Conservation (phyloP, 2,888 invertebrate genomes). For the Athripsodes cinereus region DNA sequence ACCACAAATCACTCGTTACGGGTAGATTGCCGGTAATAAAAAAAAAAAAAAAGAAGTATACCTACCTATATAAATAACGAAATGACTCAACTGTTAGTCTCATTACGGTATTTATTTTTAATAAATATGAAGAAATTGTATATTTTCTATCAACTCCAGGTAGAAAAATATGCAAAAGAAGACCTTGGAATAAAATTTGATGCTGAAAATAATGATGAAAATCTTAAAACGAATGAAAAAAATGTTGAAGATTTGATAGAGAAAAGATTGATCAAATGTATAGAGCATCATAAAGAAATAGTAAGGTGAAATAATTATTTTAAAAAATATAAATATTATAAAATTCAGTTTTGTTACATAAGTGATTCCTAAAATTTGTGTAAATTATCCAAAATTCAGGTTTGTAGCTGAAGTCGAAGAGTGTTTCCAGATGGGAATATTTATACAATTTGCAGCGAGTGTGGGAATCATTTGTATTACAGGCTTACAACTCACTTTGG, state of each 20-base stretch:
- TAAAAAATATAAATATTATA: too few relatives aligned
- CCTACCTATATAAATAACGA: too few relatives aligned
- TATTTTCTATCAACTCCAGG: slow-evolving; percentile 5
- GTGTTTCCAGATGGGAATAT: slow-evolving; percentile 46
- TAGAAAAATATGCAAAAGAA: slow-evolving; percentile 16
- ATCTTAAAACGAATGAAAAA: slow-evolving; percentile 1
- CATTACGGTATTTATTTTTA: too few relatives aligned
- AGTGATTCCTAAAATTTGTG: too few relatives aligned
- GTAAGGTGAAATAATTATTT: slow-evolving; percentile 33
- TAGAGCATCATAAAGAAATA: slow-evolving; percentile 40
- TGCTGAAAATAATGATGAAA: not conserved
- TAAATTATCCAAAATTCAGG: too few relatives aligned
- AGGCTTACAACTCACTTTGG: slow-evolving; percentile 40
- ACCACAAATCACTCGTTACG: not conserved
- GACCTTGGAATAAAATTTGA: not conserved
- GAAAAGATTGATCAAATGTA: slow-evolving; percentile 34
- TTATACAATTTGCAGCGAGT: slow-evolving; percentile 50
- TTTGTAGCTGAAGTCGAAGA: slow-evolving; percentile 43
- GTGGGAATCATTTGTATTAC: slow-evolving; percentile 45
- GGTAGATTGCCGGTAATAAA: too few relatives aligned
- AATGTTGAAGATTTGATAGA: slow-evolving; percentile 7
- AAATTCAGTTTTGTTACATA: not conserved
- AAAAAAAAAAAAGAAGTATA: not conserved
- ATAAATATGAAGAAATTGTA: too few relatives aligned
- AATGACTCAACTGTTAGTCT: too few relatives aligned